phyloP scores from a whole-genome alignment of 2,113 vertebrate species.

The Ancistrus triradiatus region DNA sequence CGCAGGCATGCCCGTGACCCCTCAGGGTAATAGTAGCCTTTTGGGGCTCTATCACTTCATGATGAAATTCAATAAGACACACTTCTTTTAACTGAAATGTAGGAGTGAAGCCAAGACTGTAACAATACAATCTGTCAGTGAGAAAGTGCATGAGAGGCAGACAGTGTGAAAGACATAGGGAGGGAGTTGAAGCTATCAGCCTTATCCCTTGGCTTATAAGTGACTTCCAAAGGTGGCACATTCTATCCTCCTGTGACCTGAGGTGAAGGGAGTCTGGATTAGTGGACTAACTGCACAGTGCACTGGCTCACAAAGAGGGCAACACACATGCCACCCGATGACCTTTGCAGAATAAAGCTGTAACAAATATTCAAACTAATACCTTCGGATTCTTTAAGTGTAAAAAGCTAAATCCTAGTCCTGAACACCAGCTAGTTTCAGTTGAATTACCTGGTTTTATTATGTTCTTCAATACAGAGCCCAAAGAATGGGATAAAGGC shows the following conservation, averaged over 20 bases:
- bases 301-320: constrained; percentile 38
- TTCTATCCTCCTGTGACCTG: constrained; percentile 22
- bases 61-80: constrained; percentile 79
- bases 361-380: constrained; percentile 60
- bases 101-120: constrained; percentile 69
- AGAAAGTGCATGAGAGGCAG: constrained; percentile 19
- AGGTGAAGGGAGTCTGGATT: constrained; percentile 43
- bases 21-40: constrained; percentile 74
- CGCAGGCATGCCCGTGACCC: constrained; percentile 67
- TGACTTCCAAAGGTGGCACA: constrained; percentile 47
- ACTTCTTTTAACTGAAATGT: constrained; percentile 67
- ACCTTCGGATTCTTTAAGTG: constrained; percentile 57
- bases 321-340: constrained; percentile 46
- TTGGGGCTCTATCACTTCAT: constrained; percentile 78
- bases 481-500: constrained; percentile 42
- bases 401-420: constrained; percentile 48
- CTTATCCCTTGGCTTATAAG: constrained; percentile 56
- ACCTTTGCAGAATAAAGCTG: constrained; percentile 66
- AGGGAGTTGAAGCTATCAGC: constrained; percentile 45
- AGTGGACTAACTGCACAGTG: constrained; percentile 48
- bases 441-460: constrained; percentile 62
- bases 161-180: constrained; percentile 45
- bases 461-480: constrained; percentile 52
- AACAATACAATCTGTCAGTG: constrained; percentile 59
- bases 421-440: constrained; percentile 47